Evolutionary conservation across 2,797 vertebrate genomes (phyloP), one percentile per base, ranked within the genome.

Genomic region (Sebastes jordani): DNA sequence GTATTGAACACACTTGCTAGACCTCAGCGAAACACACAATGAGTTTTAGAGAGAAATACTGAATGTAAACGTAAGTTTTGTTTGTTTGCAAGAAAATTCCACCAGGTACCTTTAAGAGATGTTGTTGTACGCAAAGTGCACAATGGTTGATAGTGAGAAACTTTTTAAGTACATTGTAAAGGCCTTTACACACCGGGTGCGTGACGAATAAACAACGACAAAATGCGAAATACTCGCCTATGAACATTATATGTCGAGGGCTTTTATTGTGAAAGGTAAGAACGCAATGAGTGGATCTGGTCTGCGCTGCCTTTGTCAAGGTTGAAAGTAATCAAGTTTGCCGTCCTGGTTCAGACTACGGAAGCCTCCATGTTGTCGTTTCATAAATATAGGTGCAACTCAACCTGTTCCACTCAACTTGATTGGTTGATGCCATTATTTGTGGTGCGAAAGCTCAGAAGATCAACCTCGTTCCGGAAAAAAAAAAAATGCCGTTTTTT

Each of bases 381-480:
- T 52, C 46, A 52, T 52, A 52, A 52, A 52, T 52, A 52, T n/a
- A 20, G 18, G 7, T 0, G 7, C 18, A 20, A n/a, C 18, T 20
- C 18, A 52, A n/a, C 46, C 46, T 20, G 7, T 52, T 52, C 46
- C 8, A 20, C 46, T 52, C 46, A 52, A 52, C 18, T 2, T 52
- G 46, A 9, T 52, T n/a, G 42, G 42, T 46, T 7, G 16, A 46
- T 46, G 42, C 42, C 42, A 18, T 49, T 49, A 49, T 49, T 2
- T 49, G 16, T 20, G 18, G 42, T 20, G 1, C 1, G 42, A 49
- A 49, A 49, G 7, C 42, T 49, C 42, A 46, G 42, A 46, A 46
- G 0, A 46, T 46, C 42, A 46, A 46, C 42, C 42, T 46, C 3
- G 1, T 20, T 49, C 16, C 0, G 0, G 0, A 49, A 0, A 46